Percentiles rank a stretch among this genome's conserved stretches.
phyloP scores from a whole-genome alignment of 2,797 vertebrate species.

The Cynopterus sphinx region DNA sequence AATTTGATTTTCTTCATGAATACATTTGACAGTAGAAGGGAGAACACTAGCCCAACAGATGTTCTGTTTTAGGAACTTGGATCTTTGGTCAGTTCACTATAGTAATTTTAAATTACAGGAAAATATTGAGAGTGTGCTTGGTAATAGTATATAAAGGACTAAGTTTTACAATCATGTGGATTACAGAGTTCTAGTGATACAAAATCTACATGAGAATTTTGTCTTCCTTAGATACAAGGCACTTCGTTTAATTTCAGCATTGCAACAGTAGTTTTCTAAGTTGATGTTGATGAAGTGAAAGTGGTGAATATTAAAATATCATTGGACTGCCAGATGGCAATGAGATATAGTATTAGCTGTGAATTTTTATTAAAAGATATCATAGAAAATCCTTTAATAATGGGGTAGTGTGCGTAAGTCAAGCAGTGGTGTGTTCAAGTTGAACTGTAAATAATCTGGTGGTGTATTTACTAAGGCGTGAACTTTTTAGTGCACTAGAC shows the following conservation, averaged over 20 bases:
- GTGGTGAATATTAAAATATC: neutral
- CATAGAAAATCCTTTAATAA: neutral
- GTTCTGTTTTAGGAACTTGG: neutral
- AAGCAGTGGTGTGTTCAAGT: neutral
- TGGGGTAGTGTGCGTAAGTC: neutral
- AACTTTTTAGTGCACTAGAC: neutral
- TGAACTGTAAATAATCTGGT: neutral
- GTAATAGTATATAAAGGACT: neutral
- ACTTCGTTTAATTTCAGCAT: neutral
- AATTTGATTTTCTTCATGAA: neutral
- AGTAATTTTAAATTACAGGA: neutral
- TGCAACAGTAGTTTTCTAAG: neutral
- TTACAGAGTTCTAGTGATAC: neutral
- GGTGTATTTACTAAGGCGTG: neutral
- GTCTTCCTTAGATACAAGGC: neutral
- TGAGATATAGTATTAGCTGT: accelerated
- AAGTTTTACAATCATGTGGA: neutral
- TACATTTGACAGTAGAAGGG: neutral
- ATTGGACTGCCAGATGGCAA: neutral
- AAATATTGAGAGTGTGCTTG: neutral
- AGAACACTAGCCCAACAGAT: neutral
- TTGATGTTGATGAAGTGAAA: neutral
- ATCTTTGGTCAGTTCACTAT: neutral
- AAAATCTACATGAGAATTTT: neutral
- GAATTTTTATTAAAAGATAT: neutral